These are phyloP conservation scores for Lithosia quadra DNA, from an alignment of 2,888 invertebrate species.

Conservation along the genomic window DNA sequence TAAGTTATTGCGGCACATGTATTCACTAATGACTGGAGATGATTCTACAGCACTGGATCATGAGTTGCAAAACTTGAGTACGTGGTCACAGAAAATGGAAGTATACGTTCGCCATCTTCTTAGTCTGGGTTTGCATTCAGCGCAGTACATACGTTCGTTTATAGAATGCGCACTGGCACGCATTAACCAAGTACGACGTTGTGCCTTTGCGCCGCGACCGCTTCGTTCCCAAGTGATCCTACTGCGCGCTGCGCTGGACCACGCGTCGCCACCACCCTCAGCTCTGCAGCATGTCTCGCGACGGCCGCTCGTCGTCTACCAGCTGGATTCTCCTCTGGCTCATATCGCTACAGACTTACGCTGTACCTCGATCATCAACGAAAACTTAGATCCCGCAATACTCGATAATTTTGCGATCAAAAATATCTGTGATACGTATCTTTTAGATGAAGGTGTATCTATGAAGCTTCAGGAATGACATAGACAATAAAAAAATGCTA, in stretches of 20 bases:
- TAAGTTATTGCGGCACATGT: slow-evolving; percentile 56
- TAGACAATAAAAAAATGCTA: too few relatives aligned
- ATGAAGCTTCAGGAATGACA: too few relatives aligned
- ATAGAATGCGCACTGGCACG: too few relatives aligned
- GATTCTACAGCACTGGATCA: slow-evolving; percentile 37
- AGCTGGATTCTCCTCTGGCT: slow-evolving; percentile 48
- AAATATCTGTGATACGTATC: slow-evolving; percentile 56
- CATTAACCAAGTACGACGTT: slow-evolving; percentile 44
- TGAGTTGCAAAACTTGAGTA: slow-evolving; percentile 25
- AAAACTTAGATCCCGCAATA: slow-evolving; percentile 48
- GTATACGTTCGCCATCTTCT: slow-evolving; percentile 47
- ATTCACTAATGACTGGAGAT: slow-evolving; percentile 49
- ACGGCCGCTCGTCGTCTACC: slow-evolving; percentile 40
- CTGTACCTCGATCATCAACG: slow-evolving; percentile 58
- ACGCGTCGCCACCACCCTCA: neutral
- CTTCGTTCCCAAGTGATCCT: slow-evolving; percentile 55
- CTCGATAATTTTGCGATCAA: slow-evolving; percentile 49
- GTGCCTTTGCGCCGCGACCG: slow-evolving; percentile 29
- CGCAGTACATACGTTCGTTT: slow-evolving; percentile 56
- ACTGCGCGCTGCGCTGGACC: slow-evolving; percentile 37
- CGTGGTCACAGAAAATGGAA: slow-evolving; percentile 60
- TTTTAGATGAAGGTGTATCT: slow-evolving; percentile 9
- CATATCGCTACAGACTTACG: slow-evolving; percentile 51
- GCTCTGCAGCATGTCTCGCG: slow-evolving; percentile 25
- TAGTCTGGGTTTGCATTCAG: slow-evolving; percentile 54